Evolutionary conservation across 2,888 invertebrate species (phyloP).

Genomic region (Salticus scenicus): DNA sequence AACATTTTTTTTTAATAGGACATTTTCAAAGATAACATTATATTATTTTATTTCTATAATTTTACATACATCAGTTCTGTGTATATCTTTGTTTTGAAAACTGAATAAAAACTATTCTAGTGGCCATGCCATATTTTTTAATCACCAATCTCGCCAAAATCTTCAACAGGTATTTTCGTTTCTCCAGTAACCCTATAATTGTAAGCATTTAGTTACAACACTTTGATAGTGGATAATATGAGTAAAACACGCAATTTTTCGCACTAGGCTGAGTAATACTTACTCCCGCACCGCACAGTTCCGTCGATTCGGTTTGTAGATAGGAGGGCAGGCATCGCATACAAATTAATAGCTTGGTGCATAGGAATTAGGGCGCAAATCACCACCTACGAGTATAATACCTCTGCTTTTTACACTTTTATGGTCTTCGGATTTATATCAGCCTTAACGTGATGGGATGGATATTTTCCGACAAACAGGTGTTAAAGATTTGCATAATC

Average conservation of each 20-base stretch:
- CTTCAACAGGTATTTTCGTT: no score
- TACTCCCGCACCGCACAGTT: neutral
- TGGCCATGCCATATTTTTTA: no score
- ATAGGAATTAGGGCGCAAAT: conserved; percentile 53
- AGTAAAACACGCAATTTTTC: conserved; percentile 54
- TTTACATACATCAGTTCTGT: no score
- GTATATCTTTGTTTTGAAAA: no score
- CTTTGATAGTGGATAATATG: conserved; percentile 37
- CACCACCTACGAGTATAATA: conserved; percentile 48
- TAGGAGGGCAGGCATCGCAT: conserved; percentile 28
- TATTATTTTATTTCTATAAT: no score
- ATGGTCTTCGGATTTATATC: conserved; percentile 55
- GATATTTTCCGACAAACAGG: conserved; percentile 52
- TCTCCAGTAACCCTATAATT: conserved; percentile 58
- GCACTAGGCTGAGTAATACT: conserved; percentile 15
- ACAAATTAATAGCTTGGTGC: conserved; percentile 48
- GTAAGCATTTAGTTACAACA: conserved; percentile 59
- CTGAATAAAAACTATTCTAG: no score
- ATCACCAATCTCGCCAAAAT: no score
- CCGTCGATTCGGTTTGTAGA: conserved; percentile 26
- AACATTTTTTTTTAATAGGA: no score
- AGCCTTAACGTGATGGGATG: conserved; percentile 53
- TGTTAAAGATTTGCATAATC: conserved; percentile 56
- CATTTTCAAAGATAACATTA: no score
- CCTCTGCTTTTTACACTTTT: conserved; percentile 24